Base-by-base conservation (phyloP, 2,113 vertebrate species). In the Carlito syrichta region DNA sequence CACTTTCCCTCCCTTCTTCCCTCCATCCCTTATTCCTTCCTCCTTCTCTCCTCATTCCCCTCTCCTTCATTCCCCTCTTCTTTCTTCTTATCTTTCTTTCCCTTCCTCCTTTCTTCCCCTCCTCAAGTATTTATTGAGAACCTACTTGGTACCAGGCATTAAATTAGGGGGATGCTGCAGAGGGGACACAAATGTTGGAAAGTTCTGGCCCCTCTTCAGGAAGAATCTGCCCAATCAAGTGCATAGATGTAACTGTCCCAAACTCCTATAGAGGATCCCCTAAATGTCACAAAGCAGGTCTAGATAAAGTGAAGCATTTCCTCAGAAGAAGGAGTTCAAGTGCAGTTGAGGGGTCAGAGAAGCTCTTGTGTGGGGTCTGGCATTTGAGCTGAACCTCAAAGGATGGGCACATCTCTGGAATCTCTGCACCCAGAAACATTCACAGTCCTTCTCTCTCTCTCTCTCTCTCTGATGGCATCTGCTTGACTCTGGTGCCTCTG, bases 291-390 rank as follows among this genome's bases (percentile, higher is more conserved):
- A 62, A n/a, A 27, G 40, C 17, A 56, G 32, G 11, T n/a, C 12
- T 6, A 16, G 2, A 16, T 22, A 60, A n/a, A 74, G 20, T 5
- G 16, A 1, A 2, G 1, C 14, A 23, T 69, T 66, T 68, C 73
- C 13, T 25, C 25, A 66, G 69, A n/a, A 71, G n/a, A n/a, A n/a
- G n/a, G n/a, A n/a, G 38, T 17, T 48, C 43, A 48, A 48, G 19
- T 48, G 45, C 38, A 45, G 45, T 20, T 84, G n/a, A 19, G 3
- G 8, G 7, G 38, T 63, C 35, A 43, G 45, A 40, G 66, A 60
- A 38, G 63, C n/a, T 38, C 0, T 7, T 0, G 0, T 7, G 22
- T 0, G 0, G 30, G 19, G 20, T 20, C 4, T 1, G 12, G 25
- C 9, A 8, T 5, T 38, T 30, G 9, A 68, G 45, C 32, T 9